phyloP scores from a whole-genome alignment of 2,113 vertebrate species.

The Sceloporus tristichus region DNA sequence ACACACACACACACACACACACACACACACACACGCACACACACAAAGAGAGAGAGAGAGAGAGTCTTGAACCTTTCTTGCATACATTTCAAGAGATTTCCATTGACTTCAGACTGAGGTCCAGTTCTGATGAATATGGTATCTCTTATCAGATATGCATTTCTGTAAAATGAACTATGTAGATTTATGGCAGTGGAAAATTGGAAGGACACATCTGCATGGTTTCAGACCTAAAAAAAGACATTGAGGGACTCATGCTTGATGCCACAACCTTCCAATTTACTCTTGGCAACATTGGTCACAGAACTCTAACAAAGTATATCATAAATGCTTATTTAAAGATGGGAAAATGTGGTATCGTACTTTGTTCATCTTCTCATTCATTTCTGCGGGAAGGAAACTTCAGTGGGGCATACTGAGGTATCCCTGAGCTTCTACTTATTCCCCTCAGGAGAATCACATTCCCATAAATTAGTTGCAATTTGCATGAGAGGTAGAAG shows the following conservation, averaged over 20 bases:
- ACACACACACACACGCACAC: background rate
- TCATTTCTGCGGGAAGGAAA: background rate
- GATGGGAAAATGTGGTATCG: background rate
- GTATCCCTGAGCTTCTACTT: background rate
- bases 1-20: background rate
- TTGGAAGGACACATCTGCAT: background rate
- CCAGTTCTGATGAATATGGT: background rate
- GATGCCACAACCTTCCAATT: background rate
- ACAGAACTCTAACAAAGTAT: background rate
- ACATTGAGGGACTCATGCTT: background rate
- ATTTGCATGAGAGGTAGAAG: background rate
- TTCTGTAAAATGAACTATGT: background rate
- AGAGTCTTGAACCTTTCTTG: constrained; percentile 8
- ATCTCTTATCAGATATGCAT: background rate
- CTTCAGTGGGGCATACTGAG: background rate
- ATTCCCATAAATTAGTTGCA: constrained; percentile 1
- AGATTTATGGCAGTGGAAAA: background rate
- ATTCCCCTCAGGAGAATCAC: background rate
- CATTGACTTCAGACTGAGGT: constrained; percentile 7
- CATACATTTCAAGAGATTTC: background rate
- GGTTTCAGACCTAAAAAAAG: constrained; percentile 10
- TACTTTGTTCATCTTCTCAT: background rate
- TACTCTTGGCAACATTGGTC: constrained; percentile 8
- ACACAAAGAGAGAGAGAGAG: background rate
- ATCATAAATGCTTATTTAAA: background rate